Conservation (phyloP, 1,140 invertebrate species). For the Oedothorax gibbosus region DNA sequence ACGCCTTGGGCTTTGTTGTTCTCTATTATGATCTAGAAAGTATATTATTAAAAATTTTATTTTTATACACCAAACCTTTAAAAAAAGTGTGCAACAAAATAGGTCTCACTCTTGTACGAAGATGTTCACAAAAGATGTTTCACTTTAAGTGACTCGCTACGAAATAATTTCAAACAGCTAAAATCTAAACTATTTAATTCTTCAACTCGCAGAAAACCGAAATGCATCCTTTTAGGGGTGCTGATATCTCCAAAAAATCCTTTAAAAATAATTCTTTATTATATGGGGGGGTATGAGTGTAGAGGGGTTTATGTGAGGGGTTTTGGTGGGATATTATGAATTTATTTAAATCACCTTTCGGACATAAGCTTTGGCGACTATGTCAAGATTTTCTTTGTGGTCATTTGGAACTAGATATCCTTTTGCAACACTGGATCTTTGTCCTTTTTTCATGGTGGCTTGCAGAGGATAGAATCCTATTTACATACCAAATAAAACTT, state of each 20-base stretch:
- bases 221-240: too few species aligned
- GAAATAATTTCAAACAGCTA: too few species aligned
- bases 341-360: conserved; percentile 73
- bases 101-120: neutral
- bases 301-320: too few species aligned
- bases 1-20: conserved; percentile 17
- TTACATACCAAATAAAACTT: neutral
- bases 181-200: too few species aligned
- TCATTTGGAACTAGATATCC: conserved; percentile 88
- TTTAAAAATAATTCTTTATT: too few species aligned
- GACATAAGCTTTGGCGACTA: conserved; percentile 85
- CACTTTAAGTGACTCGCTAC: neutral
- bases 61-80: neutral
- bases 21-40: conserved; percentile 19
- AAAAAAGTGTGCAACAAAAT: neutral
- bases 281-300: too few species aligned
- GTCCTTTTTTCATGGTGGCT: conserved; percentile 87
- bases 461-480: conserved; percentile 71
- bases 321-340: too few species aligned
- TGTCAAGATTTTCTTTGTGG: conserved; percentile 83
- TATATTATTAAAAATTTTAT: neutral
- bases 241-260: too few species aligned
- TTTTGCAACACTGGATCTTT: conserved; percentile 89
- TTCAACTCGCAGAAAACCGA: too few species aligned
- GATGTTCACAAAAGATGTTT: neutral